A percentile compares a stretch with the other conserved stretches of the same genome.
phyloP scores from a whole-genome alignment of 2,888 invertebrate genomes.

The Oasisia sp. region DNA sequence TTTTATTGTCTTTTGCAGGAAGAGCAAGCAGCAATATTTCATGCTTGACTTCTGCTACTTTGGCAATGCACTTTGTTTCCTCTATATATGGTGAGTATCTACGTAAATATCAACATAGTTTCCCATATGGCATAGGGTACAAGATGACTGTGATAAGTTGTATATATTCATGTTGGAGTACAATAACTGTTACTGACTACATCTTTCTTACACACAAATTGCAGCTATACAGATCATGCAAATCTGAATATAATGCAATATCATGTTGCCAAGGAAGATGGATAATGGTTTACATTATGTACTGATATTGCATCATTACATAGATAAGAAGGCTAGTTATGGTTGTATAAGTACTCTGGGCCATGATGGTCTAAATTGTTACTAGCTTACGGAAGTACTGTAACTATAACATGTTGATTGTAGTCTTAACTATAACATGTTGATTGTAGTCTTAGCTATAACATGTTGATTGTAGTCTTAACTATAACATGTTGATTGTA shows the following conservation, averaged over 20 bases:
- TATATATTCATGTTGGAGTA: not conserved
- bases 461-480: no score
- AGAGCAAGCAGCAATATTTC: slow-evolving; percentile 56
- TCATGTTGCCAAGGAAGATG: not conserved
- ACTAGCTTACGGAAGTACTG: no score
- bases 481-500: no score
- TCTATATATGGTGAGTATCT: slow-evolving; percentile 56
- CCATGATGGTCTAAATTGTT: no score
- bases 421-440: no score
- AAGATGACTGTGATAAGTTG: not conserved
- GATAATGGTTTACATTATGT: not conserved
- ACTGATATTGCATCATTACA: no score
- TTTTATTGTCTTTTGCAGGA: slow-evolving; percentile 40
- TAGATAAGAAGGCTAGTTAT: no score
- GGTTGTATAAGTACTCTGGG: no score
- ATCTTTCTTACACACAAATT: not conserved
- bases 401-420: no score
- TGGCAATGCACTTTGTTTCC: slow-evolving; percentile 49
- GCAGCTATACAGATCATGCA: not conserved
- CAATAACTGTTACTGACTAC: not conserved
- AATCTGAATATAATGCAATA: not conserved
- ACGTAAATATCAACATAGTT: slow-evolving; percentile 17
- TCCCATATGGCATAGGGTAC: not conserved
- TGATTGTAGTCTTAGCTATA: no score
- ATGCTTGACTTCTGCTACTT: slow-evolving; percentile 60